Base-by-base conservation (phyloP, 2,113 vertebrate genomes). In the Scalopus aquaticus region DNA sequence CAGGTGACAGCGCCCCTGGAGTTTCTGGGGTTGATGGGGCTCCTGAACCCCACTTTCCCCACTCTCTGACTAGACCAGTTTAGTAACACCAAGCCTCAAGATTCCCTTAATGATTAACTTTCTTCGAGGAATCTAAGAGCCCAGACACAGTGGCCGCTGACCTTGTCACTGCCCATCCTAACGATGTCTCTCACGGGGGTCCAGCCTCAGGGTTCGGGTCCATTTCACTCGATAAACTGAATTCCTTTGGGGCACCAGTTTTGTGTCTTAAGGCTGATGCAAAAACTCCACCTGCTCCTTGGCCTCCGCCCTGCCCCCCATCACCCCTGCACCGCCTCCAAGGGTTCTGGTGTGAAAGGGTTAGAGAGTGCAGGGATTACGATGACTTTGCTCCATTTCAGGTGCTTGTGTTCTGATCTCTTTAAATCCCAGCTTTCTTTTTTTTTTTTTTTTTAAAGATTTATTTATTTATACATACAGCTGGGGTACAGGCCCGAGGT, bases 81-180 rank as follows among this genome's bases (percentile, higher is more conserved):
- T 77, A 90, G 37, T 84, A 87, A 90, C 49, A 58, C 58, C 16
- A 56, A 85, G 79, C 67, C 39, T 95, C 49, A 86, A 88, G 83
- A 74, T 79, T 64, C 5, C 60, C 56, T 91, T 92, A 86, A 90
- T 72, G 65, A 88, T 65, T 72, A 69, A 80, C 80, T 86, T 78
- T 49, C 58, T 94, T 80, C 0, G 15, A 94, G 88, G 88, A 92
- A 70, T 44, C 56, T 44, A 30, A 82, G 65, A 65, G 88, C 56
- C 84, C 22, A 58, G 84, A 37, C 37, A 39, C 17, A 49, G 32
- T 65, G 78, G 39, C 79, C 46, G n/a, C 62, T 77, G 84, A 90
- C 88, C 88, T 37, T 7, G 17, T 78, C 42, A 28, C 70, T 88
- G 60, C 85, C 56, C 56, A 20, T 64, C 49, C 44, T 87, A 70